Evolutionary conservation across 2,113 vertebrate species (phyloP).

Genomic region (Pimephales promelas): DNA sequence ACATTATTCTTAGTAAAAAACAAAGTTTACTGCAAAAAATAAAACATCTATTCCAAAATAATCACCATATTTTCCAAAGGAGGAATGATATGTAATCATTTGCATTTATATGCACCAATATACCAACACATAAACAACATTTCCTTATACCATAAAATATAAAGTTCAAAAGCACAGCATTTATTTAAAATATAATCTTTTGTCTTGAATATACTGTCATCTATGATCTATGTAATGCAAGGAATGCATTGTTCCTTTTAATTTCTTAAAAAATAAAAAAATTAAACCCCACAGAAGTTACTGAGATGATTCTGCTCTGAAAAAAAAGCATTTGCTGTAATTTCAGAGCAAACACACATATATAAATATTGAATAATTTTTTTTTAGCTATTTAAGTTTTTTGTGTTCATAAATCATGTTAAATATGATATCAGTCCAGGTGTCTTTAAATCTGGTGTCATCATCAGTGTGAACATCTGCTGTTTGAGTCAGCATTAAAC

Average conservation of each 20-base stretch:
- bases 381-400: neutral
- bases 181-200: neutral
- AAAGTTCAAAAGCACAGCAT: neutral
- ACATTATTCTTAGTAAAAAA: neutral
- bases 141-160: neutral
- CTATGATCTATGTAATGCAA: neutral
- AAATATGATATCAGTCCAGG: neutral
- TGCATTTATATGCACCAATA: too few species aligned
- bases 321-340: neutral
- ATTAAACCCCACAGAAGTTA: too few species aligned
- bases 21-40: neutral
- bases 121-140: neutral
- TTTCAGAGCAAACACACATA: neutral
- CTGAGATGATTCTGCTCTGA: neutral
- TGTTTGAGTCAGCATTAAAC: neutral
- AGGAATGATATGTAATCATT: neutral
- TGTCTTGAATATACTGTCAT: neutral
- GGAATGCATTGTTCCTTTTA: neutral
- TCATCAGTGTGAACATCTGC: neutral
- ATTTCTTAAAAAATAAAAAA: too few species aligned
- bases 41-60: neutral
- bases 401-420: neutral
- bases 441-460: neutral
- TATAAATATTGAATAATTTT: neutral
- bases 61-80: too few species aligned